A percentile compares a stretch with the other conserved stretches of the same genome.
phyloP scores from a whole-genome alignment of 2,113 vertebrate species.

The Glareola pratincola region DNA sequence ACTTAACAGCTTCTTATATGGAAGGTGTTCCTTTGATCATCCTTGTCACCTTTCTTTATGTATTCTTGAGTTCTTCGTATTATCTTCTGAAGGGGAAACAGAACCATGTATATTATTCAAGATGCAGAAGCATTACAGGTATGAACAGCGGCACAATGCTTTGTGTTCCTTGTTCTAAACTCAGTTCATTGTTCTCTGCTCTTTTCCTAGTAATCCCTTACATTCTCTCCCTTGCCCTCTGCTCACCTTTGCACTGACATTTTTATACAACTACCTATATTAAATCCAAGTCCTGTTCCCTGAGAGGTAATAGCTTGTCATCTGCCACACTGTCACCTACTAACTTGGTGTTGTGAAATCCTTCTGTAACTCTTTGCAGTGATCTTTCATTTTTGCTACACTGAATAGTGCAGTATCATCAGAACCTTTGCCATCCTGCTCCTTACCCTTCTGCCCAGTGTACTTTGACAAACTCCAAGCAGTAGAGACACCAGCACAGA shows the following conservation, averaged over 20 bases:
- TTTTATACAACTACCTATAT: background rate
- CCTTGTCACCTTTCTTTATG: background rate
- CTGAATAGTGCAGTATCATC: background rate
- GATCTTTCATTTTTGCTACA: background rate
- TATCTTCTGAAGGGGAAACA: background rate
- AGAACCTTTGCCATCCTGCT: background rate
- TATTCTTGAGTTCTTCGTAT: background rate
- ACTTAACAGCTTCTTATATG: background rate
- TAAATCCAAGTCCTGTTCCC: background rate
- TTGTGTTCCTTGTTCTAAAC: background rate
- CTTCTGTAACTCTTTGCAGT: background rate
- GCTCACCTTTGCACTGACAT: background rate
- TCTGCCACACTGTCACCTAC: background rate
- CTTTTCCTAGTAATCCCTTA: background rate
- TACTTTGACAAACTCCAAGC: background rate
- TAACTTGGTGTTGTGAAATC: background rate
- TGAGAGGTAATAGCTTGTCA: background rate
- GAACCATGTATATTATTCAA: background rate
- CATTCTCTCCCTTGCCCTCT: background rate
- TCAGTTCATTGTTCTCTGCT: background rate
- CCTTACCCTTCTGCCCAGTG: background rate
- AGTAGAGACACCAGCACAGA: background rate
- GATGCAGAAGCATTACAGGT: background rate
- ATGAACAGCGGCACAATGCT: background rate
- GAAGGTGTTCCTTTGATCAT: background rate